Conservation (phyloP, 2,797 vertebrate genomes). For the Streptopelia turtur region DNA sequence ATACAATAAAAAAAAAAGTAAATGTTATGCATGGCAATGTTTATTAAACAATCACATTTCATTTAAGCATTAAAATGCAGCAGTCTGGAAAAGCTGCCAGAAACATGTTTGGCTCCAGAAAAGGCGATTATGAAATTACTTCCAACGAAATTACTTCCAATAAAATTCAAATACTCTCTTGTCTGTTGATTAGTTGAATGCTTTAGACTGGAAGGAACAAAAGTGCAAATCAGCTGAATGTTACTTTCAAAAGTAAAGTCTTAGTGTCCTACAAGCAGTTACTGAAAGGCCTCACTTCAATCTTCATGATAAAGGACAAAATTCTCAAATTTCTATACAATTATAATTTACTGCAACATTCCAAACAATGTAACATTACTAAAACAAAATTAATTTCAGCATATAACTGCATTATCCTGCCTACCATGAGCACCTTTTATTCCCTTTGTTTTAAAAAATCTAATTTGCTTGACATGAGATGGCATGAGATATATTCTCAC, state of each 20-base stretch:
- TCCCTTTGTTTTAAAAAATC: background rate
- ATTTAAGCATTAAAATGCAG: slow-evolving; percentile 72
- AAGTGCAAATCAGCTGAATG: slow-evolving; percentile 67
- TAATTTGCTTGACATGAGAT: slow-evolving; percentile 52
- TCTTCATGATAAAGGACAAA: slow-evolving; percentile 60
- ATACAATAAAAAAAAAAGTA: slow-evolving; percentile 68
- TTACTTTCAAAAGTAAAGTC: slow-evolving; percentile 54
- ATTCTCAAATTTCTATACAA: slow-evolving; percentile 43
- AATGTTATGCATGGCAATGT: slow-evolving; percentile 68
- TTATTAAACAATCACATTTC: slow-evolving; percentile 76
- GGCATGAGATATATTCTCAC: slow-evolving; percentile 52
- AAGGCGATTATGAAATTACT: slow-evolving; percentile 67
- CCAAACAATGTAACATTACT: slow-evolving; percentile 51
- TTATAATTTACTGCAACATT: slow-evolving; percentile 54
- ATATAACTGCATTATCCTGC: slow-evolving; percentile 39
- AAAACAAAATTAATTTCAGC: slow-evolving; percentile 53
- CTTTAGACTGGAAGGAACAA: slow-evolving; percentile 64
- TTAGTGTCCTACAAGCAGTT: slow-evolving; percentile 64
- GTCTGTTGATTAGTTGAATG: slow-evolving; percentile 70
- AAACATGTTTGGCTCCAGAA: slow-evolving; percentile 74
- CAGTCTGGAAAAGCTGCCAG: slow-evolving; percentile 67
- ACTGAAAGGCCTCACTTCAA: slow-evolving; percentile 62
- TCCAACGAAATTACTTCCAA: slow-evolving; percentile 63
- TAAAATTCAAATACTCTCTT: slow-evolving; percentile 63
- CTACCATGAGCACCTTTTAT: slow-evolving; percentile 24